Evolutionary conservation across 2,797 vertebrate genomes (phyloP), one percentile per base, ranked within the genome.

Genomic region (Kryptolebias ocellatus): DNA sequence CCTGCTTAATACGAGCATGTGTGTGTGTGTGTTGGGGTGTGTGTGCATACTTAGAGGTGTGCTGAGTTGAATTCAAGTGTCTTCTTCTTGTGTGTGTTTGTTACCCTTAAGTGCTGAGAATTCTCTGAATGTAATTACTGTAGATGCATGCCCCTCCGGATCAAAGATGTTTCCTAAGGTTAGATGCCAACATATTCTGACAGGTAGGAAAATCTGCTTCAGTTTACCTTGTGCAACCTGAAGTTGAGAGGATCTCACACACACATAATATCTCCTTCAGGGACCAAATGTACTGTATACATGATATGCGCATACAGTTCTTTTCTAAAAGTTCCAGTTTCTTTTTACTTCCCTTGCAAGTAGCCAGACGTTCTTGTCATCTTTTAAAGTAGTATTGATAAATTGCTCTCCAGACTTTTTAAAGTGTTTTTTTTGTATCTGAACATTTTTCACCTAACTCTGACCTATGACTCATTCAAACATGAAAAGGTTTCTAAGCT

Each of bases 161-260:
- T 82, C 78, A 72, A 34, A 5, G 9, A 17, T 42, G 64, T 64
- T 39, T 70, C 55, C 42, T 57, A 45, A 27, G 50, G 67, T 83
- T 77, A 81, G 72, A 83, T 67, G 59, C 59, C 20, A 5, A 70
- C 61, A 1, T 37, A 78, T 4, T 70, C 50, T 80, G 74, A 66
- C 78, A 76, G 70, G 69, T 79, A 67, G 44, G 64, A 72, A 72
- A 74, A 61, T 67, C 10, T 37, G 27, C 60, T 34, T 55, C 59
- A 67, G 61, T 54, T 55, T 59, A 64, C 44, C 53, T 59, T 17
- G 53, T 78, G 65, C 65, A 72, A 70, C 66, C 49, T 70, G 71
- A 74, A 29, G 20, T 28, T 15, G 0, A 60, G 28, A 54, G 31
- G n/a, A 39, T 51, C 55, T 53, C 60, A 54, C 57, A 62, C 39